Base-by-base conservation (phyloP, 2,888 invertebrate genomes). In the Drosophila gaucha region DNA sequence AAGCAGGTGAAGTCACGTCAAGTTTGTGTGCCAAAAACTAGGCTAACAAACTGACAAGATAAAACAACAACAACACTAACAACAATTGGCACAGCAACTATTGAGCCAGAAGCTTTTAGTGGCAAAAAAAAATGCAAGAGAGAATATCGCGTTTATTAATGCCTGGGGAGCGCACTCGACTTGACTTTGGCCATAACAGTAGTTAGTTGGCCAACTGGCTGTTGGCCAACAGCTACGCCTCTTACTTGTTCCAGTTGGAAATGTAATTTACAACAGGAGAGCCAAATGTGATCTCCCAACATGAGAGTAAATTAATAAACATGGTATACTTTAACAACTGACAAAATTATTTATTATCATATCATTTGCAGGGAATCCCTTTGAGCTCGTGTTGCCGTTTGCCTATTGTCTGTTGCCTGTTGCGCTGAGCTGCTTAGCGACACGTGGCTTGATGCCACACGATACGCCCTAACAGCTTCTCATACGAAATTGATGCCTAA, bases 101-200 rank as follows among this genome's bases (percentile, higher is more conserved):
- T 49, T 58, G 60, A 56, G 56, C 31, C 63, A 55, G 64, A 67
- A 72, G 63, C 63, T 68, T 51, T 47, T 51, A 64, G 46, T 65
- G 64, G 59, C 73, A 46, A 33, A 35, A 2, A 10, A 50, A 49
- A 56, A 46, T 62, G 63, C 57, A 55, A 31, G 16, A 55, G 60
- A 51, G 65, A 67, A 62, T 55, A 71, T 77, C 65, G 56, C 74
- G 41, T 72, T 75, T 85, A 69, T 77, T 65, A 59, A 51, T 57
- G 77, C 54, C 74, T 55, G 58, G 83, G 84, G 83, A 82, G 70
- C 50, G 60, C 63, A 64, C 68, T 80, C 63, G 54, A 74, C 71
- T 80, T 63, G 62, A 69, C 74, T 64, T 58, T 72, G 65, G 51
- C 59, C 63, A 54, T 69, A 74, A 75, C 60, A 65, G 65, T 36